These are phyloP conservation scores for Diphyllodes magnificus DNA, from an alignment of 2,113 vertebrate genomes.

Conservation along the genomic window DNA sequence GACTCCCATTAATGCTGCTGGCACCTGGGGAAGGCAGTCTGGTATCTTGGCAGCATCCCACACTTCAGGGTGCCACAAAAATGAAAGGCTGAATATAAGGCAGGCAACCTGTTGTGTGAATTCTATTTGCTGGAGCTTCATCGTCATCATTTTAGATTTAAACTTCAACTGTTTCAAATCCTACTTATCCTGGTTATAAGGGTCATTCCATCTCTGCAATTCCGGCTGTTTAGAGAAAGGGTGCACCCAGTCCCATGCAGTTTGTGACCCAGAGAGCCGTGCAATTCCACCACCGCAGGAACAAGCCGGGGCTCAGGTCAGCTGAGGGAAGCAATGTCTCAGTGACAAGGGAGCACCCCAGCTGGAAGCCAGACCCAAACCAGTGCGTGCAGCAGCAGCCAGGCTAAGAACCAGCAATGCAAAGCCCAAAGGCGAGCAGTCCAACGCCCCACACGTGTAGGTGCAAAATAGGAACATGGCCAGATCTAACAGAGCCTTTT, in stretches of 20 bases:
- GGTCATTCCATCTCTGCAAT: neutral
- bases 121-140: neutral
- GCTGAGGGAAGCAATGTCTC: neutral
- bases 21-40: neutral
- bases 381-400: neutral
- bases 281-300: neutral
- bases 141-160: slow-evolving; percentile 47
- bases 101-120: neutral
- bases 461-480: slow-evolving; percentile 30
- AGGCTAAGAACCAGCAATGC: neutral
- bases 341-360: neutral
- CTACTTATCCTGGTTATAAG: neutral
- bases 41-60: neutral
- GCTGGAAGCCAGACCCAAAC: neutral
- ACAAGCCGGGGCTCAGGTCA: neutral
- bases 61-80: neutral
- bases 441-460: neutral
- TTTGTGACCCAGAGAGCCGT: neutral
- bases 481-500: neutral
- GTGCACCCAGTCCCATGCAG: slow-evolving; percentile 32
- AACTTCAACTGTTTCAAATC: slow-evolving; percentile 61
- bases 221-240: neutral
- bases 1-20: neutral
- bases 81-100: neutral
- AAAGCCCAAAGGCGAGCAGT: neutral